Conservation (phyloP, 1,140 invertebrate species). For the Drosophila ambigua region DNA sequence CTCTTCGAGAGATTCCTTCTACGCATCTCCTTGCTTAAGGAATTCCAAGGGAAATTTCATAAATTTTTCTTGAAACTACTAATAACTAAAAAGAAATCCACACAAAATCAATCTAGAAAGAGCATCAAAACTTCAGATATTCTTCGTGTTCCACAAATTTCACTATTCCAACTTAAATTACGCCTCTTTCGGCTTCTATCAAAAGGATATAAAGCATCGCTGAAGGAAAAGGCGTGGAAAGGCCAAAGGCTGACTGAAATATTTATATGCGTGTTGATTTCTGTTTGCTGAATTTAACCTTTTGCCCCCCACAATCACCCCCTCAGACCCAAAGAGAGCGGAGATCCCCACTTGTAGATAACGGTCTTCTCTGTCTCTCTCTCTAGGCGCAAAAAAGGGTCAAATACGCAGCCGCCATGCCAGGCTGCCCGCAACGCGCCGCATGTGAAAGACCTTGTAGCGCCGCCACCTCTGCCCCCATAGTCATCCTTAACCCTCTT, state of each 20-base stretch:
- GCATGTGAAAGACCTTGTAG: constrained; percentile 1
- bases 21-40: background rate
- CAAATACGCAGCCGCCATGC: constrained; percentile 49
- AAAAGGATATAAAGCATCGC: constrained; percentile 48
- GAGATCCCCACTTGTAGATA: constrained; percentile 67
- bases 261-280: constrained; percentile 82
- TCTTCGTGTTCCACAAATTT: background rate
- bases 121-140: background rate
- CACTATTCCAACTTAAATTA: constrained; percentile 49
- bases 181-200: constrained; percentile 57
- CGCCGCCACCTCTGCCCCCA: background rate
- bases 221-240: constrained; percentile 9
- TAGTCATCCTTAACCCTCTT: background rate
- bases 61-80: no score
- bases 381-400: constrained; percentile 56
- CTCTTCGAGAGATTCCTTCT: background rate
- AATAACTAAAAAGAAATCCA: no score
- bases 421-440: background rate
- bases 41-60: background rate
- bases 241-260: constrained; percentile 51
- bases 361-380: constrained; percentile 5
- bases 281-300: constrained; percentile 80
- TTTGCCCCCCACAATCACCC: constrained; percentile 21
- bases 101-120: background rate
- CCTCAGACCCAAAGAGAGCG: background rate